phyloP scores from a whole-genome alignment of 2,113 vertebrate species.

The Entomyzon cyanotis region DNA sequence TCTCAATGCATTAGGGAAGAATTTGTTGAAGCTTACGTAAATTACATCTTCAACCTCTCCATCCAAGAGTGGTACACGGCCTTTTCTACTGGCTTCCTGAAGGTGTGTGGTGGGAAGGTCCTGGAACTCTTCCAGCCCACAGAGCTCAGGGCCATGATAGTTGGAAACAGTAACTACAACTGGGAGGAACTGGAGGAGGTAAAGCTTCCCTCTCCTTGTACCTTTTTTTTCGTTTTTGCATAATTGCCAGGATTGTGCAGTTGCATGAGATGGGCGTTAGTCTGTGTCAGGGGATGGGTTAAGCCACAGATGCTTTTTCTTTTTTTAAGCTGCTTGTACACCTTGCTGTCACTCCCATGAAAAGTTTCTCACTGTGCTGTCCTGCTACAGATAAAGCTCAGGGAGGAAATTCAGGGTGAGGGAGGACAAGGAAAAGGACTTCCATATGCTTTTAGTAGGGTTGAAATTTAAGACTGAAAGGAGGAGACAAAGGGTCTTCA shows the following conservation, averaged over 20 bases:
- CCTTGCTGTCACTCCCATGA: not conserved
- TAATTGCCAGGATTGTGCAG: not conserved
- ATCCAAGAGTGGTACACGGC: slow-evolving; percentile 88
- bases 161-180: slow-evolving; percentile 96
- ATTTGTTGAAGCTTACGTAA: slow-evolving; percentile 92
- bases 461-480: not conserved
- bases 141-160: slow-evolving; percentile 97
- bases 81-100: slow-evolving; percentile 93
- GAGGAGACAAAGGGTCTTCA: not conserved
- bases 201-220: not conserved
- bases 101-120: slow-evolving; percentile 96
- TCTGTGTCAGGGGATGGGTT: not conserved
- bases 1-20: slow-evolving; percentile 80
- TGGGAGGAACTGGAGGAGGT: slow-evolving; percentile 98
- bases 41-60: slow-evolving; percentile 89
- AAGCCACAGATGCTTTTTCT: not conserved
- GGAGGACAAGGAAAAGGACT: not conserved
- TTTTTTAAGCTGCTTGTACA: not conserved
- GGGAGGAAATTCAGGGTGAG: not conserved
- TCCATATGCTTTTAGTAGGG: not conserved
- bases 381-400: not conserved
- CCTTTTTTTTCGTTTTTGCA: not conserved
- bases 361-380: not conserved
- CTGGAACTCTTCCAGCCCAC: slow-evolving; percentile 94
- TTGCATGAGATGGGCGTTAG: not conserved